Evolutionary conservation across 2,888 invertebrate genomes (phyloP), one percentile per base, ranked within the genome.

Genomic region (Stenolophus ochropezus): DNA sequence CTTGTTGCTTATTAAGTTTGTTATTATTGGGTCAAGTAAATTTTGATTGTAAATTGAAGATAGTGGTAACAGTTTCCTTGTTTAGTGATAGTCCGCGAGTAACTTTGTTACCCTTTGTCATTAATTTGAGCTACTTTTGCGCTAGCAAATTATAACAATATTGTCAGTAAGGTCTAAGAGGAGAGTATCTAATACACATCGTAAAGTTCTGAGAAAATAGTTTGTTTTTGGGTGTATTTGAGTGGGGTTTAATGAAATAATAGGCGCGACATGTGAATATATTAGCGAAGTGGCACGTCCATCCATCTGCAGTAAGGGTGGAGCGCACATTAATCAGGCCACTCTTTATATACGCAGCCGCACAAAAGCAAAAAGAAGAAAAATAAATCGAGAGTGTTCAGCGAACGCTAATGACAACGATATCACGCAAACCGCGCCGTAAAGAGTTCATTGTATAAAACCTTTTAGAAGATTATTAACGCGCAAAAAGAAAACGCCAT

Each of bases 371-470:
- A 73, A 73, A 73, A 49, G 73, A 73, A 51, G 49, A 1, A 49
- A 73, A 73, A 73, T 47, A 73, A 73, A 73, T 73, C 51, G 73
- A 73, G 49, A 49, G 73, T 73, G 73, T 73, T 73, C 73, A 49
- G 73, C 49, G 73, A 49, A 49, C 73, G 11, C 51, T 73, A 73
- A 73, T 73, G 73, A 73, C 73, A 73, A 49, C 73, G 51, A 51
- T 73, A 73, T 73, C 73, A 73, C 73, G 73, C 73, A 73, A 73
- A 73, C 33, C 33, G 11, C 25, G 73, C 73, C 47, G 73, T 14
- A 73, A 73, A 49, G 18, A 42, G 14, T 69, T 69, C 69, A 69
- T 69, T 69, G 42, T 69, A 69, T 42, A 69, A 69, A 42, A 27
- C 18, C 69, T 69, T 69, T 69, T 42, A 69, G 33, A 69, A 42